Evolutionary conservation across 1,140 invertebrate genomes (phyloP), one percentile per base, ranked within the genome.

Genomic region (Rhysida immarginata): DNA sequence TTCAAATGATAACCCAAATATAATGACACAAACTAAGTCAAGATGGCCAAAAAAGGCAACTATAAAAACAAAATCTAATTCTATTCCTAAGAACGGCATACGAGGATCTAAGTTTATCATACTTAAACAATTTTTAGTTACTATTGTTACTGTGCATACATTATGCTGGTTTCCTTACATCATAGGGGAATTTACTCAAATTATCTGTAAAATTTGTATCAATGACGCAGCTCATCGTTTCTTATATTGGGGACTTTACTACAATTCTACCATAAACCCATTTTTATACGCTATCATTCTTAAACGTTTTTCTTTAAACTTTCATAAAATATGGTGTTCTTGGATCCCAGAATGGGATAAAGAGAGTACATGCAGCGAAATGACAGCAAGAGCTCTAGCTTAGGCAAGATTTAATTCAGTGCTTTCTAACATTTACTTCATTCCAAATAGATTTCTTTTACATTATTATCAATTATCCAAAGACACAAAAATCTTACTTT

Each of bases 201-300:
- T 26, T 13, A 14, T 26, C 5, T 24, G 49, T 5, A 25, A 3
- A 3, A 13, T 3, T 5, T 51, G 49, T 27, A 27, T 51, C 20
- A 27, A 26, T 21, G 49, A 51, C 26, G 14, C 13, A 24, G 24
- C 26, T 25, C 26, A 26, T 25, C 49, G 20, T 11, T 21, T 63
- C 46, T 53, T 59, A 26, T 64, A 64, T 54, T 80, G 78, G 78
- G 68, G 78, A 35, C 77, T 78, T 8, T 79, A 80, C 65, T 68
- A 77, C 23, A 80, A 80, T 67, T 79, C 77, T 16, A 60, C 63
- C 14, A 58, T 69, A 14, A 69, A 69, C 54, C 68, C 68, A 1
- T 54, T 68, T 44, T 60, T 69, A 16, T 69, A 69, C 53, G 72
- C 71, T 20, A 61, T 71, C 5, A 51, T 27, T 51, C 26, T 51